These are phyloP conservation scores for Acrocyrtus sp. DNA, from an alignment of 2,888 invertebrate genomes.

Conservation along the genomic window DNA sequence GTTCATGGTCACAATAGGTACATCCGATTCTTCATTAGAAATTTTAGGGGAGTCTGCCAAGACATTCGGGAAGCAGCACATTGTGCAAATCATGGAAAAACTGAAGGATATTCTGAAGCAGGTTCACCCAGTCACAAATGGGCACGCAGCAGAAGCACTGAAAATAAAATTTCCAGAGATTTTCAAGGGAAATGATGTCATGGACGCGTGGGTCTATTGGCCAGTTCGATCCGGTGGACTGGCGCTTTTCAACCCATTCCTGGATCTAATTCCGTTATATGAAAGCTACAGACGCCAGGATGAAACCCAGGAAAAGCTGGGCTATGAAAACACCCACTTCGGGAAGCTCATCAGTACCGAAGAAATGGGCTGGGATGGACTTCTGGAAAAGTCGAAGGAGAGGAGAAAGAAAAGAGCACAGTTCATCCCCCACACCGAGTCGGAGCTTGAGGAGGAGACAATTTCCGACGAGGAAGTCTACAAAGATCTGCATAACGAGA, in stretches of 20 bases:
- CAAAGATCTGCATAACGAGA: background rate
- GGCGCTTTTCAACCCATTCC: constrained; percentile 50
- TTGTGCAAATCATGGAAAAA: constrained; percentile 44
- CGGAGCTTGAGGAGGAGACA: constrained; percentile 10
- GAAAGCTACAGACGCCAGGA: constrained; percentile 34
- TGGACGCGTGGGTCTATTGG: constrained; percentile 58
- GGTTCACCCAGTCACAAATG: constrained; percentile 32
- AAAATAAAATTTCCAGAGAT: constrained; percentile 41
- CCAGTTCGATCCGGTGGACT: constrained; percentile 53
- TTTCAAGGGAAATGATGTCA: constrained; percentile 34
- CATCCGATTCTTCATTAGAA: constrained; percentile 53
- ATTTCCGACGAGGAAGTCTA: constrained; percentile 20
- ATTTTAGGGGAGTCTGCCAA: constrained; percentile 50
- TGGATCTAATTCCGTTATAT: constrained; percentile 36
- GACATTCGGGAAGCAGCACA: constrained; percentile 48
- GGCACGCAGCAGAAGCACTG: constrained; percentile 36
- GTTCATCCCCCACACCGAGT: background rate
- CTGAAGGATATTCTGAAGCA: constrained; percentile 34
- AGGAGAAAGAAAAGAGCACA: constrained; percentile 12
- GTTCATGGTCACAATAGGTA: constrained; percentile 56
- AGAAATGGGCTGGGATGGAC: constrained; percentile 8
- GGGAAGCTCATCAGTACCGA: background rate
- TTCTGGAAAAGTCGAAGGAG: constrained; percentile 25
- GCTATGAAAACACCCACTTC: constrained; percentile 8
- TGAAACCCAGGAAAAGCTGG: background rate